phyloP scores from a whole-genome alignment of 2,888 invertebrate genomes.

The Habroteleia sp. region DNA sequence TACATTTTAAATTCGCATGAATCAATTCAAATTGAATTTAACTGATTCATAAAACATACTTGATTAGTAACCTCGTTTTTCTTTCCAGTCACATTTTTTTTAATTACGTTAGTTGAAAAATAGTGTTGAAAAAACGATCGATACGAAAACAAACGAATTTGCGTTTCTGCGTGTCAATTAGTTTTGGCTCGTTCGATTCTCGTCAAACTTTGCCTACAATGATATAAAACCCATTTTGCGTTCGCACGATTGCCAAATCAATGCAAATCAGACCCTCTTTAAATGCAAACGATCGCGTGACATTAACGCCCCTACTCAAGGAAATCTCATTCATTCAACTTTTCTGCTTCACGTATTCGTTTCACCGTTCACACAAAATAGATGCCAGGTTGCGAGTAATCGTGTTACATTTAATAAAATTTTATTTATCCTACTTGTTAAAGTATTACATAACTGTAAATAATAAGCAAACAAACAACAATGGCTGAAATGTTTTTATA shows the following conservation, averaged over 20 bases:
- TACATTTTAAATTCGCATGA: slow-evolving; percentile 14
- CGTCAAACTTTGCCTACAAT: slow-evolving; percentile 10
- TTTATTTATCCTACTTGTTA: too few species aligned
- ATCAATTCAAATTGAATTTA: slow-evolving; percentile 21
- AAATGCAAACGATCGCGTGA: slow-evolving; percentile 33
- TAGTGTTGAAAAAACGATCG: slow-evolving; percentile 17
- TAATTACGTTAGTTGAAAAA: slow-evolving; percentile 35
- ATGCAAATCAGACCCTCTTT: slow-evolving; percentile 46
- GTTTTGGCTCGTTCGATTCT: slow-evolving; percentile 21
- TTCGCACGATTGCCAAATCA: slow-evolving; percentile 17
- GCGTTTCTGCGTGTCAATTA: slow-evolving; percentile 42
- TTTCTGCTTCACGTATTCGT: too few species aligned
- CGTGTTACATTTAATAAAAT: too few species aligned
- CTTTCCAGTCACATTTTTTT: slow-evolving; percentile 32
- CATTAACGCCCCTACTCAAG: slow-evolving; percentile 45
- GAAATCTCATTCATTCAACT: too few species aligned
- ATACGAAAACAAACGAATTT: slow-evolving; percentile 34
- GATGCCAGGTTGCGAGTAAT: too few species aligned
- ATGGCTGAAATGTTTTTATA: too few species aligned
- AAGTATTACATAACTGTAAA: too few species aligned
- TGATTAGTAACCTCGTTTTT: slow-evolving; percentile 25
- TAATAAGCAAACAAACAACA: too few species aligned
- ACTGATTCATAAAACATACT: slow-evolving; percentile 9
- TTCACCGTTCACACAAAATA: too few species aligned
- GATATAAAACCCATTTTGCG: slow-evolving; percentile 34